Conservation (phyloP, 1,140 invertebrate species). For the Steinernema khuongi region DNA sequence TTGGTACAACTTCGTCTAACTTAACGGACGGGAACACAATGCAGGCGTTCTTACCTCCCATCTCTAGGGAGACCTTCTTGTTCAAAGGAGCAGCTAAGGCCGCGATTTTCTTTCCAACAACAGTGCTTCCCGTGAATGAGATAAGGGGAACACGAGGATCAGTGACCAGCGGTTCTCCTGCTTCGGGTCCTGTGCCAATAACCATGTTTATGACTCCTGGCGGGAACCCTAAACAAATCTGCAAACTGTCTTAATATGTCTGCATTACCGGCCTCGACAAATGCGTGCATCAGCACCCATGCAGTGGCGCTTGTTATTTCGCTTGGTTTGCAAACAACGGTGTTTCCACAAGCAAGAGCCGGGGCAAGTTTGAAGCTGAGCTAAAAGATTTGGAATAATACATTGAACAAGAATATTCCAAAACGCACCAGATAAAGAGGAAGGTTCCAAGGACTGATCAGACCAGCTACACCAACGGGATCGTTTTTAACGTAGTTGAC, state of each 20-base stretch:
- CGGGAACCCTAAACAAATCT: constrained; percentile 61
- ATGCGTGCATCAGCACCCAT: constrained; percentile 63
- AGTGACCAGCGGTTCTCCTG: constrained; percentile 63
- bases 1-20: constrained; percentile 61
- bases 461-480: constrained; percentile 65
- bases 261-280: constrained; percentile 63
- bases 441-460: constrained; percentile 67
- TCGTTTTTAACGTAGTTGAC: constrained; percentile 64
- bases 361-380: constrained; percentile 64
- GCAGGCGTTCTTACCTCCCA: constrained; percentile 67
- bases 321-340: constrained; percentile 66
- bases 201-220: constrained; percentile 66
- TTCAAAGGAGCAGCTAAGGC: constrained; percentile 60
- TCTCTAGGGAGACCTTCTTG: constrained; percentile 66
- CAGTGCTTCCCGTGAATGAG: constrained; percentile 65
- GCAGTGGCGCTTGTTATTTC: constrained; percentile 67
- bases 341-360: constrained; percentile 65
- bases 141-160: constrained; percentile 63
- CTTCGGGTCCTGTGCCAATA: constrained; percentile 63
- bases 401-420: constrained; percentile 39
- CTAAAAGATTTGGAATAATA: constrained; percentile 27
- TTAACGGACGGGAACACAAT: constrained; percentile 65
- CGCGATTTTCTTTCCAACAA: constrained; percentile 62
- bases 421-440: constrained; percentile 66
- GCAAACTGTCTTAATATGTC: neutral